Conservation (phyloP, 2,113 vertebrate species). For the Climacteris rufus region DNA sequence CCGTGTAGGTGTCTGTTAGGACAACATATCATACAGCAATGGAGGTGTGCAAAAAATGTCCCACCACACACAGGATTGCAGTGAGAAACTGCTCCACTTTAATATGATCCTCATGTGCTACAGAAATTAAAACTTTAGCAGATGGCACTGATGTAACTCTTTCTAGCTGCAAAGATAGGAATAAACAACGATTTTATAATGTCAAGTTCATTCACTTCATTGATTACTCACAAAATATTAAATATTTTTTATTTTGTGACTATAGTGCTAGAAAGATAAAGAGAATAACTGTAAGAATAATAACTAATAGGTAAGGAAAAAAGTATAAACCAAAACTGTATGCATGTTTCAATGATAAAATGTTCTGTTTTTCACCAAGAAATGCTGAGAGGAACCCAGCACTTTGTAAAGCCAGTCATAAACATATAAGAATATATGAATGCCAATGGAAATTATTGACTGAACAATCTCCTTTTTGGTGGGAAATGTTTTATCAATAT, state of each 20-base stretch:
- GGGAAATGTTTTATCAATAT: conserved; percentile 32
- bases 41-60: not conserved
- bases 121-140: not conserved
- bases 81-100: not conserved
- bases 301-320: not conserved
- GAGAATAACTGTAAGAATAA: not conserved
- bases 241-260: not conserved
- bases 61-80: not conserved
- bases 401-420: not conserved
- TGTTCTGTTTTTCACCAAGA: not conserved
- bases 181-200: not conserved
- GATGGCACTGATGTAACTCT: not conserved
- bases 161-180: not conserved
- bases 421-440: not conserved
- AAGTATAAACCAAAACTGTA: not conserved
- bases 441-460: conserved; percentile 1
- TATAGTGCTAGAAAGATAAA: not conserved
- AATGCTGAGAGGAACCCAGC: not conserved
- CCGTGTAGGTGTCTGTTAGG: not conserved
- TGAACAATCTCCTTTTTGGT: conserved; percentile 5
- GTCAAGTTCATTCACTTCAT: not conserved
- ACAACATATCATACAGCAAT: rapidly evolving
- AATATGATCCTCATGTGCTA: not conserved
- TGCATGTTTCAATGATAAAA: not conserved
- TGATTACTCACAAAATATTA: not conserved